Base-by-base conservation (phyloP, 2,888 invertebrate species). In the Amphipyra tragopoginis region DNA sequence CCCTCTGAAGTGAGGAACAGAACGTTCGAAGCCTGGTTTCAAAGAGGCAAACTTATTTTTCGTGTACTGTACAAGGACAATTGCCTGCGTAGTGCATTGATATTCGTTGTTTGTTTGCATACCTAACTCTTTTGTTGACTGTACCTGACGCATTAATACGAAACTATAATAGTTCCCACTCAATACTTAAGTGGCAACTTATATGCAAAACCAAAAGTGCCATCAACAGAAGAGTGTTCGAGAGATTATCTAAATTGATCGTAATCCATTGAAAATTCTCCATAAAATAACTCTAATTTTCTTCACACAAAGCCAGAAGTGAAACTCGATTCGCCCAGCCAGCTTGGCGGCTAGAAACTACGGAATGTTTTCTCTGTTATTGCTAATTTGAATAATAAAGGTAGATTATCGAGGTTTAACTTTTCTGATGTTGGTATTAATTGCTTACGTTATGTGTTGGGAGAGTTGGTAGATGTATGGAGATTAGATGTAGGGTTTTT, bases 331-430 rank as follows among this genome's bases (percentile, higher is more conserved):
- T 13, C 21, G 5, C 13, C 64, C 29, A 74, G 72, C 65, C 72
- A 59, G 62, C 65, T 52, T 63, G 65, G 62, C 57, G 63, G 54
- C 73, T 75, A 65, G 55, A 65, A 73, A 75, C 62, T 39, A 40
- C 39, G 43, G 21, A 21, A 42, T 69, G 54, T 72, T 73, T 73
- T 71, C 71, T 61, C 68, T 61, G 45, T 47, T 53, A 47, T 45
- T 33, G 43, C 53, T 65, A 14, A 72, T 72, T 74, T 61, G 50
- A 64, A 74, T 72, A 61, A 64, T 63, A 72, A 54, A 59, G 63
- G 60, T 43, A 53, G 29, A 59, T 73, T 67, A 72, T 55, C 34
- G 49, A 56, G 68, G 53, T 42, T 60, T 60, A 55, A 51, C 67
- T 72, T 49, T 71, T 43, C 68, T 60, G 56, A 54, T 60, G 34